phyloP scores from a whole-genome alignment of 23 tunicate species.

The Ascidia mentula region DNA sequence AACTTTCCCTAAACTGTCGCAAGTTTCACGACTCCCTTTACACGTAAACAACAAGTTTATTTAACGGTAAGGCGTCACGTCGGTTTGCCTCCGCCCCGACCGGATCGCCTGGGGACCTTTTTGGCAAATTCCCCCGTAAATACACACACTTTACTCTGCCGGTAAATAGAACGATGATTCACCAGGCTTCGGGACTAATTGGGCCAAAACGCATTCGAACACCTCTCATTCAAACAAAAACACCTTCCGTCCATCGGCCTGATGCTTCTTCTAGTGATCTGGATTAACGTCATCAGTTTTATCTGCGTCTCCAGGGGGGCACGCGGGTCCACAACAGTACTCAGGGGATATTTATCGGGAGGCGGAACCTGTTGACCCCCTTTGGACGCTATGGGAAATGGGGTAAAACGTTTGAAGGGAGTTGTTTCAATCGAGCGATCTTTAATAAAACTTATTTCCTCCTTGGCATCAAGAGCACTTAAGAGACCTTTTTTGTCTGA shows the following conservation, averaged over 20 bases:
- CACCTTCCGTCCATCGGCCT: not conserved
- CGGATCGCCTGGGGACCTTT: not conserved
- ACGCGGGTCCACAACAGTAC: not conserved
- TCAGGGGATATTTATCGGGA: not conserved
- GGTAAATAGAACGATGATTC: not conserved
- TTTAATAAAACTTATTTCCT: no score
- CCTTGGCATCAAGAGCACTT: no score
- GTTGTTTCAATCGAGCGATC: no score
- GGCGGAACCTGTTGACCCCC: not conserved
- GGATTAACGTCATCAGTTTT: no score
- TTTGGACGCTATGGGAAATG: not conserved
- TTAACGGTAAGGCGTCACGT: no score
- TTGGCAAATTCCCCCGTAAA: slow-evolving; percentile 2
- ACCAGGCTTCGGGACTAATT: not conserved
- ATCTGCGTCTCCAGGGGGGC: no score
- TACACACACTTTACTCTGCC: slow-evolving; percentile 1
- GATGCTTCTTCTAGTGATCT: not conserved
- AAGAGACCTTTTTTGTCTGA: no score
- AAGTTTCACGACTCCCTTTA: no score
- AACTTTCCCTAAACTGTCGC: no score
- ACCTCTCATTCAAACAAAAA: not conserved
- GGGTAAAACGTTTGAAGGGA: no score
- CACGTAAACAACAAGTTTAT: no score
- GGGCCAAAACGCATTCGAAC: not conserved
- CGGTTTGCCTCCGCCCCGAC: no score